A percentile compares a stretch with the other conserved stretches of the same genome.
phyloP scores from a whole-genome alignment of 2,797 vertebrate species.

The Rhinogobio ventralis region DNA sequence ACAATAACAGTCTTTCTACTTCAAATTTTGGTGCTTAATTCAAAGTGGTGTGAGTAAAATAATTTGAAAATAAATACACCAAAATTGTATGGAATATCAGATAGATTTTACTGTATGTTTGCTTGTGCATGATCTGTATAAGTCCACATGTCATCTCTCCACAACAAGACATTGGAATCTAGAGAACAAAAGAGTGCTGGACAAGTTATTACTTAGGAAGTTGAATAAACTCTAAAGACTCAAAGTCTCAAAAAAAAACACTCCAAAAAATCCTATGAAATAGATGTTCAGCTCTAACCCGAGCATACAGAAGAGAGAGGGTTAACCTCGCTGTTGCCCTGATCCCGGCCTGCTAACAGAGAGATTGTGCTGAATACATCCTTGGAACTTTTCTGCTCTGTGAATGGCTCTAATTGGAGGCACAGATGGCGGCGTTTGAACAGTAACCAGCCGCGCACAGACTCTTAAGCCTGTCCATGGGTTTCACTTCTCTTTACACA shows the following conservation, averaged over 20 bases:
- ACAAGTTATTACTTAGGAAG: not conserved
- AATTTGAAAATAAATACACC: too few relatives aligned
- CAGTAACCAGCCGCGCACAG: not conserved
- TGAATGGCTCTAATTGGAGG: constrained; percentile 28
- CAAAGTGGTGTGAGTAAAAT: too few relatives aligned
- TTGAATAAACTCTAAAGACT: not conserved
- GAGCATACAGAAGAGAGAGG: not conserved
- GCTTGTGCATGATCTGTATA: not conserved
- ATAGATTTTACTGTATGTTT: not conserved
- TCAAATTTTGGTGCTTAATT: too few relatives aligned
- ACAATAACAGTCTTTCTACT: too few relatives aligned
- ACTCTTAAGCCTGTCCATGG: constrained; percentile 15
- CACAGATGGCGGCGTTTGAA: constrained; percentile 45
- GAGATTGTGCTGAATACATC: not conserved
- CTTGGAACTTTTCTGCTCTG: constrained; percentile 51
- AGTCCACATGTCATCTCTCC: too few relatives aligned
- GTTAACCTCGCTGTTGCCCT: not conserved
- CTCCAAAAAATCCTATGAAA: not conserved
- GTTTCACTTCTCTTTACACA: constrained; percentile 15
- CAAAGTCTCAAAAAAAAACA: too few relatives aligned
- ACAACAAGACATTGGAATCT: not conserved
- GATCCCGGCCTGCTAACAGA: not conserved
- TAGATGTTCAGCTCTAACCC: not conserved
- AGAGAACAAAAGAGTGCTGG: not conserved
- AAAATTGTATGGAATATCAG: not conserved